Base-by-base conservation (phyloP, 1,140 invertebrate species). In the Luehdorfia chinensis region DNA sequence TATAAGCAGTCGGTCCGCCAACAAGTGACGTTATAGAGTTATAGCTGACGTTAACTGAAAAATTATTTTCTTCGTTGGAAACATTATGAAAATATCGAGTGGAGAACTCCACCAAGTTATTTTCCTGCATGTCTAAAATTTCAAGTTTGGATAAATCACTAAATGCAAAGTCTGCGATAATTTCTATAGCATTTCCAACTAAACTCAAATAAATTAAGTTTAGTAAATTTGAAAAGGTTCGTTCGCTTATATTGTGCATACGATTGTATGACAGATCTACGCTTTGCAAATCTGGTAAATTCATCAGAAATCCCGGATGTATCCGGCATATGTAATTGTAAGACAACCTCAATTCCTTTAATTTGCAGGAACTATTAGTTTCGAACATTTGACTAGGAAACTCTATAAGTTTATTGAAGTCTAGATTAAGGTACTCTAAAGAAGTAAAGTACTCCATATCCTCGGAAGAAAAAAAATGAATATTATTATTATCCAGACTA, bases 401-500 rank as follows among this genome's bases (percentile, higher is more conserved):
- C 65, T 61, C 86, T 66, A 70, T 84, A 11, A 96, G 75, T 45
- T 92, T 89, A 79, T 97, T 97, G 21, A 93, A 95, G 63, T 95
- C 94, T 52, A 97, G 75, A 78, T 96, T 96, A 1, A 96, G 84
- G 71, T 96, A 96, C 41, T 92, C 91, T 13, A 97, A 72, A 30
- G 92, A 90, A 2, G 89, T 86, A 60, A 93, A 90, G 50, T 79
- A 74, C 4, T 72, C 66, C 31, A 91, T 81, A 0, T 90, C 89
- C 18, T 91, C 90, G 4, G 90, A 84, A 0, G 92, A 89, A 4
- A 95, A 87, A 0, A 79, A 87, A 50, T 92, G 90, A 41, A 96
- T 90, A 63, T 94, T 93, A 62, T 96, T 97, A 72, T 96, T 94
- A 68, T 97, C 95, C 45, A 96, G 69, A 2, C 94, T 93, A 12